phyloP scores from a whole-genome alignment of 2,888 invertebrate genomes.

The Galerucella pusilla region DNA sequence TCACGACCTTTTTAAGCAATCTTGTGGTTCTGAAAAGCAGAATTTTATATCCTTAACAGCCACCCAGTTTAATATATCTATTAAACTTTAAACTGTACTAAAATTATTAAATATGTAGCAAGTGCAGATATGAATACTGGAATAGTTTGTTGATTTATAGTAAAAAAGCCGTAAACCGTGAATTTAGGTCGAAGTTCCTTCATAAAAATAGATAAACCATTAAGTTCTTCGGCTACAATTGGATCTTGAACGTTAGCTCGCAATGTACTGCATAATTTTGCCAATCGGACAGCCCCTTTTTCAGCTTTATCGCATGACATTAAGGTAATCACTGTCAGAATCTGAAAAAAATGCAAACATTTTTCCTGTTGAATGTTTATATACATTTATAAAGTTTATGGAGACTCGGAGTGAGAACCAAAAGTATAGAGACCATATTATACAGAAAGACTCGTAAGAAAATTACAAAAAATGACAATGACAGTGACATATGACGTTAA shows the following conservation, averaged over 20 bases:
- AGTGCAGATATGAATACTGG: constrained; percentile 31
- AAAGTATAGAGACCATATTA: no score
- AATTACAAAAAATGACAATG: no score
- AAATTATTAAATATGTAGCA: constrained; percentile 24
- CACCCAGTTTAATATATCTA: background rate
- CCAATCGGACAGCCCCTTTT: constrained; percentile 25
- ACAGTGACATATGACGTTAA: no score
- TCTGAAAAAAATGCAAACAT: constrained; percentile 6
- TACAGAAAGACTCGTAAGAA: no score
- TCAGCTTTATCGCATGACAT: constrained; percentile 28
- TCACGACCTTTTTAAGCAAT: no score
- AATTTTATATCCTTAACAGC: background rate
- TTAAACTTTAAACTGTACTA: constrained; percentile 22
- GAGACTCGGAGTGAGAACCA: no score
- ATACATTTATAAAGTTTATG: no score
- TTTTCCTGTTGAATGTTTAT: background rate
- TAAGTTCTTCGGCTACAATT: constrained; percentile 26
- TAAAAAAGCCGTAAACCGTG: constrained; percentile 28
- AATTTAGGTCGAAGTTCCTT: constrained; percentile 19
- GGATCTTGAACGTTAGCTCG: constrained; percentile 23
- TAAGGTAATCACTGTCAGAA: constrained; percentile 18
- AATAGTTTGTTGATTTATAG: constrained; percentile 25
- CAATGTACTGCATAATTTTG: constrained; percentile 21
- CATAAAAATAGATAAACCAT: constrained; percentile 19
- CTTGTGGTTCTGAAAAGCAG: no score